A percentile compares a stretch with the other conserved stretches of the same genome.
Conservation (phyloP, 2,888 invertebrate species). For the Cyclophora albipunctata region DNA sequence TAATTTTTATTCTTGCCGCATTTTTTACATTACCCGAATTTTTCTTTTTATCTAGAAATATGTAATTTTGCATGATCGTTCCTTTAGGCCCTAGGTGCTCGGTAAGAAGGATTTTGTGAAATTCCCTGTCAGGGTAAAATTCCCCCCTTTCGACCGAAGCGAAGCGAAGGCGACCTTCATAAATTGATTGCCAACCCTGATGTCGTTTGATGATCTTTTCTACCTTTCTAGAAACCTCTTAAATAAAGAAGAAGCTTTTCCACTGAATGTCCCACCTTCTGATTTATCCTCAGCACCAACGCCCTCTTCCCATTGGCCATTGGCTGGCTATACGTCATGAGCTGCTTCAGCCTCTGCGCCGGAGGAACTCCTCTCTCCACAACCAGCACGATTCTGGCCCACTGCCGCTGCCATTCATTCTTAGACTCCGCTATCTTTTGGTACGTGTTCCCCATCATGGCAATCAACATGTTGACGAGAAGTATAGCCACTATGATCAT, state of each 20-base stretch:
- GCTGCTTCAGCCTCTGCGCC: slow-evolving; percentile 86
- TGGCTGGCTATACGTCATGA: slow-evolving; percentile 94
- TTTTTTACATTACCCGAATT: too few relatives aligned
- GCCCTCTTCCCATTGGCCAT: slow-evolving; percentile 93
- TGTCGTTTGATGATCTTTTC: too few relatives aligned
- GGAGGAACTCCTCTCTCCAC: slow-evolving; percentile 98
- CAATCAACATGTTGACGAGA: slow-evolving; percentile 97
- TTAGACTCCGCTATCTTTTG: slow-evolving; percentile 97
- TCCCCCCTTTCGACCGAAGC: too few relatives aligned
- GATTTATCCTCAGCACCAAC: slow-evolving; percentile 89
- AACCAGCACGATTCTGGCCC: slow-evolving; percentile 97
- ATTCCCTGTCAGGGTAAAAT: too few relatives aligned
- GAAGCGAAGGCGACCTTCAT: too few relatives aligned
- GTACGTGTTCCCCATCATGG: slow-evolving; percentile 99
- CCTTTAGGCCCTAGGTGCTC: too few relatives aligned
- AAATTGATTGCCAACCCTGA: background rate
- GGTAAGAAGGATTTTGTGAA: too few relatives aligned
- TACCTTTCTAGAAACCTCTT: too few relatives aligned
- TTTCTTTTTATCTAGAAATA: too few relatives aligned
- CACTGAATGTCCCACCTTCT: slow-evolving; percentile 78
- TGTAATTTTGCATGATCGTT: too few relatives aligned
- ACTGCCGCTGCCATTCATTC: slow-evolving; percentile 98
- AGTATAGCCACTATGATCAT: slow-evolving; percentile 97
- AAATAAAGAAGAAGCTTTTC: background rate
- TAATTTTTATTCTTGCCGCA: too few relatives aligned